Percentiles rank a stretch among this genome's conserved stretches.
These are phyloP conservation scores for Cryptomyrus ogoouensis DNA, from an alignment of 2,113 vertebrate genomes.

Conservation along the genomic window DNA sequence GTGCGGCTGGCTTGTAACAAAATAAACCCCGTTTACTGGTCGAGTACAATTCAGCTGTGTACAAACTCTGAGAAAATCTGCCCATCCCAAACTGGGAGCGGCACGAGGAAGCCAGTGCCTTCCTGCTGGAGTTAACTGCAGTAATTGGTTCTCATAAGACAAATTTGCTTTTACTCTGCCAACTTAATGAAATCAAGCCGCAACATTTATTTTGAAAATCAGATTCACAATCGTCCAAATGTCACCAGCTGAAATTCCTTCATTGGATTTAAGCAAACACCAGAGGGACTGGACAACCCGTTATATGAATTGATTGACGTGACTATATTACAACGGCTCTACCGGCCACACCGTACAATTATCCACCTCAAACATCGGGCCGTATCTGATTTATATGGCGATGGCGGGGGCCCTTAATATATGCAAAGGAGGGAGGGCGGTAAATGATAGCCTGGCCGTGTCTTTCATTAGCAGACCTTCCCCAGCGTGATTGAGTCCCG, in stretches of 20 bases:
- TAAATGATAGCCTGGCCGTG: conserved; percentile 1
- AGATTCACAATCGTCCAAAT: conserved; percentile 72
- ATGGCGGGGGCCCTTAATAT: conserved; percentile 2
- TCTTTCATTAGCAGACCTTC: conserved; percentile 24
- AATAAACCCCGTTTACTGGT: not conserved
- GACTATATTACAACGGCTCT: conserved; percentile 59
- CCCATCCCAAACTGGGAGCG: conserved; percentile 66
- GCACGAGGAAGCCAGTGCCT: conserved; percentile 66
- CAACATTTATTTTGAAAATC: conserved; percentile 74
- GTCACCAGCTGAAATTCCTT: conserved; percentile 65
- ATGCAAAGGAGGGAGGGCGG: conserved; percentile 9
- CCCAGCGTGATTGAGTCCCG: not conserved
- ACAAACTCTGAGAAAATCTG: conserved; percentile 72
- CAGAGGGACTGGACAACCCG: conserved; percentile 49
- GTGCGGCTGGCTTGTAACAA: not conserved
- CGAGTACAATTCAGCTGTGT: conserved; percentile 51
- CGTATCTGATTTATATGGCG: conserved; percentile 43
- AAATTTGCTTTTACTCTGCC: conserved; percentile 82
- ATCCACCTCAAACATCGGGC: conserved; percentile 57
- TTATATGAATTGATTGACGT: conserved; percentile 63
- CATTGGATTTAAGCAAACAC: conserved; percentile 60
- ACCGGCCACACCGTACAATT: conserved; percentile 50
- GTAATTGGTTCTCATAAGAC: conserved; percentile 84
- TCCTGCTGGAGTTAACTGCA: conserved; percentile 76
- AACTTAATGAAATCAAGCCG: conserved; percentile 78